Conservation (phyloP, 2,113 vertebrate species). For the Xenus cinereus region DNA sequence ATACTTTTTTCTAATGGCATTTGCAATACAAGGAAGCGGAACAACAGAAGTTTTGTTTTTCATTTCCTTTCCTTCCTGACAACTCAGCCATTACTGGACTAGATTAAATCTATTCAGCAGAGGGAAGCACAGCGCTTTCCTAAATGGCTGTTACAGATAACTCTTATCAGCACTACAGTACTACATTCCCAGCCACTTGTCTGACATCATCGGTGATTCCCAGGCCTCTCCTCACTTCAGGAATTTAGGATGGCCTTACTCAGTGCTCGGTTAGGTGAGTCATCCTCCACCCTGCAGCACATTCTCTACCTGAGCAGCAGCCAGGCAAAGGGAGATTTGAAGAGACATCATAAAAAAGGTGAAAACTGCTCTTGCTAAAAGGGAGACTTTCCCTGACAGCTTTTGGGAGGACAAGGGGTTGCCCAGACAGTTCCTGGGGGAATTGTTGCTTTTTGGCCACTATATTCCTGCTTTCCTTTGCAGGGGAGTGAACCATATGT, state of each 20-base stretch:
- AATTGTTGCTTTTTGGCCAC: background rate
- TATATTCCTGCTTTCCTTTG: background rate
- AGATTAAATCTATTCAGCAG: slow-evolving; percentile 6
- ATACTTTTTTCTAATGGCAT: background rate
- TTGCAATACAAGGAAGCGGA: background rate
- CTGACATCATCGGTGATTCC: background rate
- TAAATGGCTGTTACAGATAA: background rate
- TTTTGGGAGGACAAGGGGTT: background rate
- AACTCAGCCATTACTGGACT: background rate
- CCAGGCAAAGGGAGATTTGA: background rate
- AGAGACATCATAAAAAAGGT: background rate
- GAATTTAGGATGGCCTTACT: background rate
- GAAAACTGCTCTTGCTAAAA: background rate
- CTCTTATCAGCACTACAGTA: background rate
- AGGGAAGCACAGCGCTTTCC: background rate
- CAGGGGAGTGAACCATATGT: background rate
- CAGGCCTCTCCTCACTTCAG: background rate
- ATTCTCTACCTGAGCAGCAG: background rate
- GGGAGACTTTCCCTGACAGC: background rate
- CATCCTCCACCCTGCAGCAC: rapidly evolving
- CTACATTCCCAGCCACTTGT: background rate
- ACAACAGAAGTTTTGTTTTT: slow-evolving; percentile 18
- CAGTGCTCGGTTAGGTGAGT: background rate
- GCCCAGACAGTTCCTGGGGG: background rate
- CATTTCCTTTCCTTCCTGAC: slow-evolving; percentile 50